Base-by-base conservation (phyloP, 2,797 vertebrate genomes). In the Sebastes taczanowskii region DNA sequence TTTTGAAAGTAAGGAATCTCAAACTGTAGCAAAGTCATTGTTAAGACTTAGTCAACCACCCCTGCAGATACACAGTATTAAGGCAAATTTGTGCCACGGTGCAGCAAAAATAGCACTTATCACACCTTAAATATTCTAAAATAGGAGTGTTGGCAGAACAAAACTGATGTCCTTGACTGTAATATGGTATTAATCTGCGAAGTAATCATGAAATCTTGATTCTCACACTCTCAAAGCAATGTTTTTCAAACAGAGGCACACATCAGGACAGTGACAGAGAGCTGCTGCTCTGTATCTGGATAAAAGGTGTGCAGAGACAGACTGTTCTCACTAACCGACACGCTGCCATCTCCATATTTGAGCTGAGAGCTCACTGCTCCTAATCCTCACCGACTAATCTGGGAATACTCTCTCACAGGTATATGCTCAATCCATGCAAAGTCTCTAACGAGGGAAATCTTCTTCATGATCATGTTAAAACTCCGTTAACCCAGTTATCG, bases 381-480 rank as follows among this genome's bases (percentile, higher is more conserved):
- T 84, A 77, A 89, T 90, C 89, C 84, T 85, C 60, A 14, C 11
- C 4, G 53, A 79, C 82, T 90, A 84, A 88, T 89, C 87, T 84
- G 60, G n/a, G 71, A 83, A 81, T 84, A 85, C 13, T 75, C 71
- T 63, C 60, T 76, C 56, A 8, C 72, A 89, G 84, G 81, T 91
- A 59, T 91, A 56, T 58, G 52, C 53, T 80, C 68, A 49, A 59
- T 70, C 49, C 61, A 65, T 11, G 49, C 7, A 73, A 62, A 73
- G 64, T 62, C 14, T 77, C 84, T 77, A 82, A 81, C 46, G 7
- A 42, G 49, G 35, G 74, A 64, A 77, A 75, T 90, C 60, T 52
- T 75, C 34, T 20, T 70, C 8, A 5, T 38, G 35, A 74, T 77
- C 46, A 52, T 18, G 35, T 79, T 81, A 78, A 81, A 84, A 71